These are phyloP conservation scores for Gouania willdenowi DNA, from an alignment of 2,797 vertebrate genomes.

Conservation along the genomic window DNA sequence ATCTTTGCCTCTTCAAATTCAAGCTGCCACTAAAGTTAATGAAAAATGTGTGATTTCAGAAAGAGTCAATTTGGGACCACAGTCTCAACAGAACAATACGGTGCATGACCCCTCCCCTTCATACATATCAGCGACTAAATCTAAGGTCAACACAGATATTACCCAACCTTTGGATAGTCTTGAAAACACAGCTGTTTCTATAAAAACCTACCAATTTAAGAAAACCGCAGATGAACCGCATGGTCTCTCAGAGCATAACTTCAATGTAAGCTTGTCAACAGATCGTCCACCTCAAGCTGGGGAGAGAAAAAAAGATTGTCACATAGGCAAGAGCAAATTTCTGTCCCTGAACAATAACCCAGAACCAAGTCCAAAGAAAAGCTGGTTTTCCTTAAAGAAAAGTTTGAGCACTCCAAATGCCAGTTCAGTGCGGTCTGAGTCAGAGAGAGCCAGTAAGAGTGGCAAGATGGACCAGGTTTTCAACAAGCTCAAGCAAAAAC, in stretches of 20 bases:
- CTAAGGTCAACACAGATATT: conserved; percentile 24
- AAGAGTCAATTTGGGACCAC: conserved; percentile 36
- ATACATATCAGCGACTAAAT: conserved; percentile 54
- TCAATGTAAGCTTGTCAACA: conserved; percentile 32
- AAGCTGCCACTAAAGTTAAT: conserved; percentile 7
- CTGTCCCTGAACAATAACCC: conserved; percentile 42
- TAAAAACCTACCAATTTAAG: conserved; percentile 30
- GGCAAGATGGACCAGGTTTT: conserved; percentile 67
- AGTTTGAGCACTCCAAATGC: conserved; percentile 47
- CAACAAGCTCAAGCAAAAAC: conserved; percentile 62
- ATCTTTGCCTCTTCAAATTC: conserved; percentile 20
- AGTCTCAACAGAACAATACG: conserved; percentile 14
- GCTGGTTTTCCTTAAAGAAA: conserved; percentile 57
- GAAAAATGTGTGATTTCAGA: conserved; percentile 12
- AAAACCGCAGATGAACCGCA: conserved; percentile 6
- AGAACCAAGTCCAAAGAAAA: conserved; percentile 56
- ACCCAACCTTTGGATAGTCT: conserved; percentile 18
- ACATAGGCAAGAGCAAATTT: conserved; percentile 45
- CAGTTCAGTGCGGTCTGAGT: conserved; percentile 35
- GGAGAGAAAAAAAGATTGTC: conserved; percentile 27
- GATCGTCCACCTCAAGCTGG: conserved; percentile 13
- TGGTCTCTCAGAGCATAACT: conserved; percentile 33
- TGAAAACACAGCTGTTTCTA: conserved; percentile 21
- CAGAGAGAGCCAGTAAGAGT: conserved; percentile 34
- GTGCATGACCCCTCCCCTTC: conserved; percentile 6